A percentile compares a stretch with the other conserved stretches of the same genome.
Conservation (phyloP, 2,888 invertebrate species). For the Gisinianus flammeolus region DNA sequence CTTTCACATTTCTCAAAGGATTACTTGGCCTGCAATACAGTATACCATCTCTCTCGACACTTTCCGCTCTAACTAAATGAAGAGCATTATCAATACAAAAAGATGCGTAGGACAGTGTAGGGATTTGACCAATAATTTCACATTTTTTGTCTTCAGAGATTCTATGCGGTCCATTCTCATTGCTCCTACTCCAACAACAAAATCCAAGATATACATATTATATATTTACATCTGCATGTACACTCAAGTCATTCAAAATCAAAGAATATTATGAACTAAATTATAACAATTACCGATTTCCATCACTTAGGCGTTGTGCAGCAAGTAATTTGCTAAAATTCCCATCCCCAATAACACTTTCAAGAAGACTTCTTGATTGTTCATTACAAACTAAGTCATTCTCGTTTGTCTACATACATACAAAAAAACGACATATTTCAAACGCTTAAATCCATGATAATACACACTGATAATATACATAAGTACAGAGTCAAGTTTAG, state of each 20-base stretch:
- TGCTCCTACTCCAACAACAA: conserved; percentile 1
- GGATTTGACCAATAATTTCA: conserved; percentile 56
- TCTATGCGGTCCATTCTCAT: conserved; percentile 65
- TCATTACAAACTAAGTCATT: conserved; percentile 40
- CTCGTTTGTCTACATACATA: conserved; percentile 29
- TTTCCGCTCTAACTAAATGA: conserved; percentile 70
- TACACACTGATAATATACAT: background rate
- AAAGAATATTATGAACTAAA: background rate
- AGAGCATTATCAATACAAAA: conserved; percentile 86
- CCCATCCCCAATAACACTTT: conserved; percentile 37
- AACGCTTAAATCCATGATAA: conserved; percentile 3
- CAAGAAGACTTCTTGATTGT: conserved; percentile 38
- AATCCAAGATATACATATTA: background rate
- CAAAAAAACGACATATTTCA: conserved; percentile 14
- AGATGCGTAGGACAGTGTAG: conserved; percentile 87
- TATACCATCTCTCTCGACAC: conserved; percentile 60
- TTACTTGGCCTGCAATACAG: conserved; percentile 51
- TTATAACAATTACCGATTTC: background rate
- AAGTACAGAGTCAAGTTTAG: too few species aligned
- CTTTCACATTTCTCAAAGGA: conserved; percentile 49
- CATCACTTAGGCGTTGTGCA: background rate
- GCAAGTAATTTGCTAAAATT: conserved; percentile 10
- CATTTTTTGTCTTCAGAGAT: background rate
- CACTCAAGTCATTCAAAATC: too few species aligned
- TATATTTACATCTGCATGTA: background rate